Evolutionary conservation across 2,113 vertebrate genomes (phyloP), one percentile per base, ranked within the genome.

Genomic region (Pelecanoides urinatrix): DNA sequence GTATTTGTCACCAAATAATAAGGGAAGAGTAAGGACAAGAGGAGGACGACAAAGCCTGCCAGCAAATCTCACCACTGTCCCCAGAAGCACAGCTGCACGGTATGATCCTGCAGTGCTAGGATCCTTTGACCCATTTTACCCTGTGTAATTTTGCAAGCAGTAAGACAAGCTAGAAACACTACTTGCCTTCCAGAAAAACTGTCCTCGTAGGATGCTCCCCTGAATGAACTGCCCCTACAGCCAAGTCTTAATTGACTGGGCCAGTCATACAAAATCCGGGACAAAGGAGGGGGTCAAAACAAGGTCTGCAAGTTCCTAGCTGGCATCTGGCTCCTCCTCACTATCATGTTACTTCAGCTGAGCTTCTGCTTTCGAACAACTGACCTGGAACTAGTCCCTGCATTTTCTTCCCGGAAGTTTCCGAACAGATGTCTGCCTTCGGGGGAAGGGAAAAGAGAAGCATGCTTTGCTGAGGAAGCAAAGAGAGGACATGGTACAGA

Each of bases 391-490:
- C 58, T 58, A 92, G 56, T 68, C 45, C 7, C 45, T 70, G 73
- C 62, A 76, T 94, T 94, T 86, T 95, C 97, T 88, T 96, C 94
- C 91, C 61, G 93, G 85, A 97, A 95, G 80, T 87, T 92, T 92
- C 70, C 1, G 0, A 87, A 89, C 84, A 95, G 86, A 91, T 89
- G 77, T 61, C 77, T 82, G 80, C 76, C 78, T 82, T 81, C 49
- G 85, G 74, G 65, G 53, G 68, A 72, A 84, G 36, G 70, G 61
- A 92, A 93, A 63, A 93, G 77, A 97, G 92, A 97, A 94, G 76
- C 2, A 0, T 34, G 49, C 45, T 92, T 89, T 91, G 89, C 89
- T 92, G 83, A 94, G 52, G 62, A 95, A 78, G 79, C 82, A 77
- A 59, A 59, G 74, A 76, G 26, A 52, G 53, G 74, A 36, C 56